These are phyloP conservation scores for Halocaridina rubra DNA, from an alignment of 2,888 invertebrate species.

Conservation along the genomic window DNA sequence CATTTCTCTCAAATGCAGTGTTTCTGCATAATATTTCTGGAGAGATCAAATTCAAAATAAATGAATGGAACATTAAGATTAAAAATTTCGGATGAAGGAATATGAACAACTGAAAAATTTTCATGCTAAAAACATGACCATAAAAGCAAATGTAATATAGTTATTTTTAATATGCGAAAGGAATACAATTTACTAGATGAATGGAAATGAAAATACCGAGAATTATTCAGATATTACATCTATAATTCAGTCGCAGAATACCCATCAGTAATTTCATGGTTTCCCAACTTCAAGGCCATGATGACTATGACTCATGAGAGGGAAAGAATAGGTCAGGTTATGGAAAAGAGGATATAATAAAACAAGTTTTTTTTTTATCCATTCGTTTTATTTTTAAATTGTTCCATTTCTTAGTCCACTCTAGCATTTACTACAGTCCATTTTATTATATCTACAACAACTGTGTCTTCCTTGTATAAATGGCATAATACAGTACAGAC, in stretches of 20 bases:
- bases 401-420: conserved; percentile 52
- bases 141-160: no score
- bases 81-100: no score
- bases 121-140: no score
- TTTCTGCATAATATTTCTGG: no score
- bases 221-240: not conserved
- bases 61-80: no score
- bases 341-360: not conserved
- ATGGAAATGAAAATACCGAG: not conserved
- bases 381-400: conserved; percentile 48
- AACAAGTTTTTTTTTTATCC: conserved; percentile 7
- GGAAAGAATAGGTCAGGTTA: not conserved
- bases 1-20: no score
- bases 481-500: conserved; percentile 47
- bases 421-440: conserved; percentile 41
- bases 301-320: not conserved
- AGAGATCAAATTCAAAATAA: no score
- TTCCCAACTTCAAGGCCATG: not conserved
- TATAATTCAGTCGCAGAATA: not conserved
- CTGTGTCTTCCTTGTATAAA: conserved; percentile 53
- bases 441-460: conserved; percentile 52
- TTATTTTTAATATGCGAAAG: no score
- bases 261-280: not conserved
- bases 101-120: no score
- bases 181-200: no score